These are phyloP conservation scores for Steromphala cineraria DNA, from an alignment of 2,888 invertebrate species.

Conservation along the genomic window DNA sequence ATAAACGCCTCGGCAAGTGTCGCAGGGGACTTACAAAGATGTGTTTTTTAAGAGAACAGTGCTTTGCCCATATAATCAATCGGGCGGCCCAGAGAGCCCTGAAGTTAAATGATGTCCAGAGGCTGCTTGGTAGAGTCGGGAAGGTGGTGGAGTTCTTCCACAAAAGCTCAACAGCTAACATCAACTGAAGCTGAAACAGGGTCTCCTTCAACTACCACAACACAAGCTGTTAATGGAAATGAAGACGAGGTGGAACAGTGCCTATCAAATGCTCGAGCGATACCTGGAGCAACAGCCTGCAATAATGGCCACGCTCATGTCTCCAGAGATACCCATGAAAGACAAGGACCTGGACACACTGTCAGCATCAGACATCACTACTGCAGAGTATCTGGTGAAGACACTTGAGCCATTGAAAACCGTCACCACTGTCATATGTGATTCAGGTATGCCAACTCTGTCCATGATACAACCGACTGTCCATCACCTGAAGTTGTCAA, in stretches of 20 bases:
- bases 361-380: slow-evolving; percentile 21
- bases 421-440: slow-evolving; percentile 28
- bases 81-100: slow-evolving; percentile 13
- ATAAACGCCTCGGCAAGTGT: no score
- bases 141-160: slow-evolving; percentile 20
- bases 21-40: no score
- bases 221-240: slow-evolving; percentile 18
- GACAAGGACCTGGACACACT: slow-evolving; percentile 26
- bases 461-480: slow-evolving; percentile 26
- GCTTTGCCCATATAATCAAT: no score
- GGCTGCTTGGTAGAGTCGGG: slow-evolving; percentile 5
- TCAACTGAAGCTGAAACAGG: slow-evolving; percentile 14
- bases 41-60: no score
- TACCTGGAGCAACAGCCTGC: slow-evolving; percentile 37
- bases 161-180: slow-evolving; percentile 6
- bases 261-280: slow-evolving; percentile 28
- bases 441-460: slow-evolving; percentile 9
- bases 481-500: neutral
- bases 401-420: slow-evolving; percentile 28
- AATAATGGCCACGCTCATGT: slow-evolving; percentile 27
- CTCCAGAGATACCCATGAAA: slow-evolving; percentile 9
- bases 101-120: neutral
- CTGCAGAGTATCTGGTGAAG: slow-evolving; percentile 24
- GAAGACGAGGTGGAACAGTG: slow-evolving; percentile 23
- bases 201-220: slow-evolving; percentile 13